These are phyloP conservation scores for Sinocyclocheilus maitianheensis DNA, from an alignment of 2,113 vertebrate genomes.

Conservation along the genomic window DNA sequence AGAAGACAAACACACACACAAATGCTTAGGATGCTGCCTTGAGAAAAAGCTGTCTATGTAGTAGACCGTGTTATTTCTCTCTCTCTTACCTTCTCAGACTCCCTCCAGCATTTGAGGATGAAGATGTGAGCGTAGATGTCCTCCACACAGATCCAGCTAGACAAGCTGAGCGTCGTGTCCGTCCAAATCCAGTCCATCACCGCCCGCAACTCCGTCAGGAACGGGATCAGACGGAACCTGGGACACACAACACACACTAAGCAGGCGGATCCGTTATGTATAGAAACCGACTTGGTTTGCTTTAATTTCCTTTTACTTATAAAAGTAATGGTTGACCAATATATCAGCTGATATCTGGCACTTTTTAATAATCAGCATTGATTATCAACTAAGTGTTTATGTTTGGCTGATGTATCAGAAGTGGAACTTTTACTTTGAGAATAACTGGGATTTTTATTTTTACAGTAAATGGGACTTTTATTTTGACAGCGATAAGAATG, in stretches of 20 bases:
- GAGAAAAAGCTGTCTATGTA: too few relatives aligned
- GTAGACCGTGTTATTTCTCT: too few relatives aligned
- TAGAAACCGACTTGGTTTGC: too few relatives aligned
- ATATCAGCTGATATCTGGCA: neutral
- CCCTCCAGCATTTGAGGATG: conserved; percentile 96
- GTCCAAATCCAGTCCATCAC: conserved; percentile 99
- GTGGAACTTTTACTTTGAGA: too few relatives aligned
- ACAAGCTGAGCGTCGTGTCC: conserved; percentile 95
- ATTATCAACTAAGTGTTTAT: too few relatives aligned
- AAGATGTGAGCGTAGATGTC: conserved; percentile 99
- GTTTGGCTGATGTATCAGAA: too few relatives aligned
- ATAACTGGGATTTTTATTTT: too few relatives aligned
- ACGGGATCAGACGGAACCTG: conserved; percentile 95
- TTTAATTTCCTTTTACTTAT: too few relatives aligned
- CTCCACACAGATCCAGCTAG: conserved; percentile 99
- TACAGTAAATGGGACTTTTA: too few relatives aligned
- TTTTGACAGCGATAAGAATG: too few relatives aligned
- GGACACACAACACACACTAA: conserved; percentile 25
- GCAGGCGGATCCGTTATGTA: too few relatives aligned
- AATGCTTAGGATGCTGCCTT: neutral
- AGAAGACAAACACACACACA: neutral
- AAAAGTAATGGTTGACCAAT: neutral
- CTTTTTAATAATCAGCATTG: too few relatives aligned
- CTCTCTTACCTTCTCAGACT: conserved; percentile 75
- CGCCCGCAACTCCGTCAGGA: conserved; percentile 67